Conservation (phyloP, 2,797 vertebrate genomes). For the Propithecus deckenii region DNA sequence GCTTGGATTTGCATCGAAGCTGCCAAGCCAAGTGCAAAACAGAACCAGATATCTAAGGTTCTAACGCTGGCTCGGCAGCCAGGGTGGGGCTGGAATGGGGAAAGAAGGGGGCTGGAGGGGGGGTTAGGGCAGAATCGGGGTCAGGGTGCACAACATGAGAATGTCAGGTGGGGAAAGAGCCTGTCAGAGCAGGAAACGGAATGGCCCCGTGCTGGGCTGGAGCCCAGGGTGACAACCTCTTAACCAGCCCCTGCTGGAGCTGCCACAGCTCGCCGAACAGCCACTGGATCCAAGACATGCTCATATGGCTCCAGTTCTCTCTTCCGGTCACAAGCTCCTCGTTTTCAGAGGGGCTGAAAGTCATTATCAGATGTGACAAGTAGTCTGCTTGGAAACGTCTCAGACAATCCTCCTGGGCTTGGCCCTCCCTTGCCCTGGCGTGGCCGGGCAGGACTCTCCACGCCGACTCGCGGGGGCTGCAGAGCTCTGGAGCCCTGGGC, state of each 20-base stretch:
- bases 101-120: background rate
- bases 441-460: background rate
- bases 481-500: background rate
- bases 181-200: background rate
- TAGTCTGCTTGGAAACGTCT: background rate
- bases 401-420: background rate
- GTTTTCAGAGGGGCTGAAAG: slow-evolving; percentile 52
- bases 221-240: background rate
- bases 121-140: background rate
- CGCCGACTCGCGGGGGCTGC: background rate
- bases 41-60: background rate
- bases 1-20: background rate
- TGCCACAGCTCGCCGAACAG: rapidly evolving
- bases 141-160: background rate
- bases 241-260: background rate
- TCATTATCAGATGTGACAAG: slow-evolving; percentile 57
- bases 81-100: background rate
- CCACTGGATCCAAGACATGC: background rate
- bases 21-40: slow-evolving; percentile 2
- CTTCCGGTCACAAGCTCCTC: slow-evolving; percentile 34
- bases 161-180: background rate
- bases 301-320: background rate
- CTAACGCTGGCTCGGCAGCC: background rate
- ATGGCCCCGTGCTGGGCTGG: background rate
- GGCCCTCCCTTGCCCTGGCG: background rate